phyloP scores from a whole-genome alignment of 2,797 vertebrate genomes.

The Lepus oiostolus region DNA sequence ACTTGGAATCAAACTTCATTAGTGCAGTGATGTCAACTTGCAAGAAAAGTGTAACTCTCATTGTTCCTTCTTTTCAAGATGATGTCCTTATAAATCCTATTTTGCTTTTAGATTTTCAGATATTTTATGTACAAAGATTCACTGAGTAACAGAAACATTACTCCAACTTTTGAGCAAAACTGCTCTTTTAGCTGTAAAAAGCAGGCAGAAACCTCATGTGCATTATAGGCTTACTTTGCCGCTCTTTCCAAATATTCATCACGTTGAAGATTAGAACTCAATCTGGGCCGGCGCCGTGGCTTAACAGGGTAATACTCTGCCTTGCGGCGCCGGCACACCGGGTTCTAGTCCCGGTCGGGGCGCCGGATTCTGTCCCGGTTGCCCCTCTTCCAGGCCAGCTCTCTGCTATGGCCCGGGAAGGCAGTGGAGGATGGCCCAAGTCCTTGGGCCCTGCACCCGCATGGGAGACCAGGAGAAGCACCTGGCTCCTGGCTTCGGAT shows the following conservation, averaged over 20 bases:
- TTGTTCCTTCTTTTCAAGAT: not conserved
- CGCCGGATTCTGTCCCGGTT: too few species aligned
- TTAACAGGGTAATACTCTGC: too few species aligned
- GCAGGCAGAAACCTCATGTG: not conserved
- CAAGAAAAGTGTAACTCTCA: not conserved
- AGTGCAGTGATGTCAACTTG: not conserved
- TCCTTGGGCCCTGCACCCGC: too few species aligned
- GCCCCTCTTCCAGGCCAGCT: too few species aligned
- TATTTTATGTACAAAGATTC: slow-evolving; percentile 44
- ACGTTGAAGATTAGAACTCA: not conserved
- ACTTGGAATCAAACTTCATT: slow-evolving; percentile 44
- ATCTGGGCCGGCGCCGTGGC: not conserved
- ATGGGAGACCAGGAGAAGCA: too few species aligned
- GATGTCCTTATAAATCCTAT: not conserved
- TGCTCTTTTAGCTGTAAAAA: not conserved
- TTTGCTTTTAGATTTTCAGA: slow-evolving; percentile 56
- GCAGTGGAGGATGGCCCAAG: too few species aligned
- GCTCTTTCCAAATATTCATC: not conserved
- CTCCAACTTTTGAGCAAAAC: slow-evolving; percentile 57
- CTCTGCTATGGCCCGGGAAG: too few species aligned
- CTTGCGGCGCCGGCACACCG: too few species aligned
- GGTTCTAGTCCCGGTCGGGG: too few species aligned
- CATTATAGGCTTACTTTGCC: not conserved
- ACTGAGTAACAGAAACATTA: slow-evolving; percentile 16
- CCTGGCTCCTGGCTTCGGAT: too few species aligned